A percentile compares a stretch with the other conserved stretches of the same genome.
phyloP scores from a whole-genome alignment of 2,113 vertebrate species.

The Sakesphorus luctuosus region DNA sequence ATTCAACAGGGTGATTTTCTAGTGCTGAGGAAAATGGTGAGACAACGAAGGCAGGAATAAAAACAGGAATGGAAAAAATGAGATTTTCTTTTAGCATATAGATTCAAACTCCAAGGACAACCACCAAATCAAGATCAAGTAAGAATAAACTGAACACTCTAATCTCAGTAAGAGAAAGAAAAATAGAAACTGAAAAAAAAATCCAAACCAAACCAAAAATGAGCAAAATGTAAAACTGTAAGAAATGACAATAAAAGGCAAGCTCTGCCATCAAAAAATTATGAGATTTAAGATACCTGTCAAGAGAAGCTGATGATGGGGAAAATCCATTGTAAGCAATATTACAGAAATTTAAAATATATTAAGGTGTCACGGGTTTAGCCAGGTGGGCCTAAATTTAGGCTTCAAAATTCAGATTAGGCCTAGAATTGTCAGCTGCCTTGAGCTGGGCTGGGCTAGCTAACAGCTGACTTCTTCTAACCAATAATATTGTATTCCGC shows the following conservation, averaged over 20 bases:
- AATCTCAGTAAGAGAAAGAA: background rate
- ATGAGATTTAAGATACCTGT: background rate
- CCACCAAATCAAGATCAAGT: background rate
- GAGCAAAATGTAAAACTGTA: background rate
- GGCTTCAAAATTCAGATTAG: too few relatives aligned
- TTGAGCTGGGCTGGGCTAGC: too few relatives aligned
- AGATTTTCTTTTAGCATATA: background rate
- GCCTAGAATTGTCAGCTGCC: too few relatives aligned
- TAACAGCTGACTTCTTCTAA: too few relatives aligned
- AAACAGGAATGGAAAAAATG: background rate
- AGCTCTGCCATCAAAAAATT: background rate
- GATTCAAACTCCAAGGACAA: background rate
- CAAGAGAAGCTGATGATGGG: background rate
- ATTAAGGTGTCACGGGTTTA: too few relatives aligned
- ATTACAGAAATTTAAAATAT: background rate
- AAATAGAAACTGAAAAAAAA: background rate
- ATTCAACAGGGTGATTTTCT: background rate
- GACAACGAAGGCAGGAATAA: background rate
- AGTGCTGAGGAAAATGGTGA: background rate
- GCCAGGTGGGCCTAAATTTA: too few relatives aligned
- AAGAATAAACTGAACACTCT: background rate
- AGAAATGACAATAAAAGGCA: background rate
- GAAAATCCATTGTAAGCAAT: background rate
- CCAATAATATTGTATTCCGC: too few relatives aligned
- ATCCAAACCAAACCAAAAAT: rapidly evolving